Evolutionary conservation across 2,797 vertebrate species (phyloP).

Genomic region (Vireo griseus): DNA sequence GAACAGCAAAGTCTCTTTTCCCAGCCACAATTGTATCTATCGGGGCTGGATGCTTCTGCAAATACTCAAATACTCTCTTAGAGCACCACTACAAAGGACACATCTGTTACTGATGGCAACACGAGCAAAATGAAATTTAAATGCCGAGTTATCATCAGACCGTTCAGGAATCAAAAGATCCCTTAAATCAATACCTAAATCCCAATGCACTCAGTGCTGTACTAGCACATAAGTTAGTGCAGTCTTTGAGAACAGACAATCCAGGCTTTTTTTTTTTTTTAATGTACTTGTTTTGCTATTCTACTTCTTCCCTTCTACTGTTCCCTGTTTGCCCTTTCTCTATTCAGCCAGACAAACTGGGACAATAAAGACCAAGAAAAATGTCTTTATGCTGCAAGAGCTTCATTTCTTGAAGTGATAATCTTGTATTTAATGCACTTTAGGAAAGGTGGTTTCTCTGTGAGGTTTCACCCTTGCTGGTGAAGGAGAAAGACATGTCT

Average conservation of each 20-base stretch:
- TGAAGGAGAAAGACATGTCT: neutral
- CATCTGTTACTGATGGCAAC: neutral
- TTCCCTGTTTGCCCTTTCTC: neutral
- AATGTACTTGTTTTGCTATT: neutral
- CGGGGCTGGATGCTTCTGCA: neutral
- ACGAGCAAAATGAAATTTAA: neutral
- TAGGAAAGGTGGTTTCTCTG: neutral
- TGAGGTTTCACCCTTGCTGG: neutral
- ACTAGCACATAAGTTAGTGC: neutral
- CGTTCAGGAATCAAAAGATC: neutral
- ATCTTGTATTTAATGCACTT: neutral
- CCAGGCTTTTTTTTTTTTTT: neutral
- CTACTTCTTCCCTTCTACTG: neutral
- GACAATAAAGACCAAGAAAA: neutral
- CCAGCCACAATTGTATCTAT: fast-evolving
- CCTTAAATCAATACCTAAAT: neutral
- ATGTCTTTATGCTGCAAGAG: neutral
- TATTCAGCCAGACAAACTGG: neutral
- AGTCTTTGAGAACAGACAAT: neutral
- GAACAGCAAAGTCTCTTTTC: neutral
- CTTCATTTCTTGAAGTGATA: neutral
- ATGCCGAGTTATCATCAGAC: neutral
- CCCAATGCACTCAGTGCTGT: neutral
- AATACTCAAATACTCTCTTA: neutral
- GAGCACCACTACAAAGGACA: neutral